Evolutionary conservation across 2,113 vertebrate species (phyloP), one percentile per base, ranked within the genome.

Genomic region (Caranx melampygus): DNA sequence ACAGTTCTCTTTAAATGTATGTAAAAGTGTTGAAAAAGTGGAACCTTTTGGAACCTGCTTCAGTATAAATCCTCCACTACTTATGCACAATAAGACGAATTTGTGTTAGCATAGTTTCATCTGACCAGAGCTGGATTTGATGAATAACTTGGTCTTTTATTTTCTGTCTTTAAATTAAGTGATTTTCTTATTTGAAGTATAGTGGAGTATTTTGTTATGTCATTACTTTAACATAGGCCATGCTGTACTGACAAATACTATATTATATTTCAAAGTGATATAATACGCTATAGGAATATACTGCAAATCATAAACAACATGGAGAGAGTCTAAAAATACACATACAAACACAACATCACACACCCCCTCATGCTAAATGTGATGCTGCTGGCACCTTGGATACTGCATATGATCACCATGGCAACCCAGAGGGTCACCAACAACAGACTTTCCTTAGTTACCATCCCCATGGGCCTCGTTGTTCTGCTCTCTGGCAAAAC

Each of bases 401-500:
- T 89, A 90, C 79, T 37, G 64, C 47, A 66, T 35, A 71, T 37
- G 34, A 79, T 92, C 74, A 14, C 91, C 80, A 86, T 86, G 72
- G 88, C 60, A 86, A 93, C 87, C 12, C 58, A 35, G 7, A 26
- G 37, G 79, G 78, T 82, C 86, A 83, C 83, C 78, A 81, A 69
- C 91, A 81, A 88, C 90, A 81, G 68, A 83, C 76, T 73, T 84
- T 84, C 79, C 89, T 58, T 89, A 58, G 92, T 66, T 87, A 89
- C 81, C n/a, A 3, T 81, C 81, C 88, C 83, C 49, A 9, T 26
- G 73, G 83, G 82, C 63, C 35, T 33, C n/a, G 26, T 33, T 61
- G 15, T 68, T 11, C 13, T 33, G 64, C 47, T 77, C 54, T 21
- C 31, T 21, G 31, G 55, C 52, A 51, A 79, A 72, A 66, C 69